Evolutionary conservation across 2,888 invertebrate species (phyloP), one percentile per base, ranked within the genome.

Genomic region (Agonum fuliginosum): DNA sequence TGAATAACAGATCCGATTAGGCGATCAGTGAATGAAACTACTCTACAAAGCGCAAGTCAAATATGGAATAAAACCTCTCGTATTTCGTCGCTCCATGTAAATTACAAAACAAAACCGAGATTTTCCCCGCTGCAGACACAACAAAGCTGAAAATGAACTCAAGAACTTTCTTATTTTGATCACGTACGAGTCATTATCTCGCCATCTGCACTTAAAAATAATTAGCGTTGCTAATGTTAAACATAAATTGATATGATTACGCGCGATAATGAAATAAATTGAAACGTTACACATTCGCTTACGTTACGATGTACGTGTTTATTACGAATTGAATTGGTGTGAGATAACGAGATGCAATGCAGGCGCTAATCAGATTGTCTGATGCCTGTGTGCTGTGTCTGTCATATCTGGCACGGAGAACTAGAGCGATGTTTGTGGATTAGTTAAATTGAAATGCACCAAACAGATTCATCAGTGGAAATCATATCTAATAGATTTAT

Each of bases 1-100:
- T 73, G 58, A 73, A 73, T 73, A 73, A 73, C 58, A 73, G 10
- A 73, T 73, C 43, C 73, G 43, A 41, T 58, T 73, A 58, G 58
- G 34, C n/a, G 37, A 65, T 4, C 48, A 48, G 5, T 48, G 19
- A 48, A 20, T 48, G 6, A 17, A 48, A 14, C 48, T 3, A n/a
- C n/a, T n/a, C n/a, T n/a, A n/a, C n/a, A n/a, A n/a, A n/a, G n/a
- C n/a, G n/a, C n/a, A n/a, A n/a, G n/a, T n/a, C n/a, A n/a, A n/a
- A n/a, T n/a, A n/a, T n/a, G n/a, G n/a, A n/a, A n/a, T n/a, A n/a
- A n/a, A n/a, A n/a, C n/a, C n/a, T n/a, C n/a, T n/a, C n/a, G n/a
- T n/a, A n/a, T n/a, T n/a, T n/a, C n/a, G n/a, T n/a, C n/a, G n/a
- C n/a, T n/a, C n/a, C n/a, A n/a, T n/a, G n/a, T n/a, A n/a, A n/a